A percentile compares a stretch with the other conserved stretches of the same genome.
These are phyloP conservation scores for Bombus consobrinus DNA, from an alignment of 1,140 invertebrate species.

Conservation along the genomic window DNA sequence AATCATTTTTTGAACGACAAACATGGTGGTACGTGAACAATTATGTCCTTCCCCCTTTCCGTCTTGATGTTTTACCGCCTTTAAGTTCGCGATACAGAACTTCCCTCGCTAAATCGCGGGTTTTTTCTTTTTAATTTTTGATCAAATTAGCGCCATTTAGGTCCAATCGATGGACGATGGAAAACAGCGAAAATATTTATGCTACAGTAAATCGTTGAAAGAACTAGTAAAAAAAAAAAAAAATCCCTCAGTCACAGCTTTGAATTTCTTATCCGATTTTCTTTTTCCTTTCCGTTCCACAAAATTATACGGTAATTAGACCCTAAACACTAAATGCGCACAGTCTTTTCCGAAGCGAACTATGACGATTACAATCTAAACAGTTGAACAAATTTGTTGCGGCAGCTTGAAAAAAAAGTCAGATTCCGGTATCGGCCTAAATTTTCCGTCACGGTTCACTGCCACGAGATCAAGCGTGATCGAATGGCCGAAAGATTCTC, in stretches of 20 bases:
- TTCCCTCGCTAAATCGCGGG: background rate
- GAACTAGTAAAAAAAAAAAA: background rate
- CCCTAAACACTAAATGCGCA: constrained; percentile 2
- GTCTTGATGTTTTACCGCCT: constrained; percentile 1
- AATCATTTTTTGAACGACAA: background rate
- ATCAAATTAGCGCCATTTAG: background rate
- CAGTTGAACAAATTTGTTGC: background rate
- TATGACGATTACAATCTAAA: background rate
- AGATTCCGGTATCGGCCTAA: background rate
- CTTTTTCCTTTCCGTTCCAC: background rate
- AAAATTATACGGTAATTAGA: background rate
- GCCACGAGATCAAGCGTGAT: constrained; percentile 65
- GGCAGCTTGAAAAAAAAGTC: background rate
- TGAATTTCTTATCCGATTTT: background rate
- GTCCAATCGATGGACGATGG: background rate
- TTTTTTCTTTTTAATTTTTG: background rate
- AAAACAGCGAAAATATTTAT: background rate
- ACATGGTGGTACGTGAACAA: background rate
- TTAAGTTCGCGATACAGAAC: background rate
- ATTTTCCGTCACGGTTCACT: constrained; percentile 39
- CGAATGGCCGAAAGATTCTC: constrained; percentile 15
- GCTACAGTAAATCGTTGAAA: background rate
- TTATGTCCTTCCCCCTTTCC: background rate
- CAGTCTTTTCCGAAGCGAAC: constrained; percentile 28
- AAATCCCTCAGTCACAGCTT: background rate